Evolutionary conservation across 2,888 invertebrate species (phyloP).

Genomic region (Oligia latruncula): DNA sequence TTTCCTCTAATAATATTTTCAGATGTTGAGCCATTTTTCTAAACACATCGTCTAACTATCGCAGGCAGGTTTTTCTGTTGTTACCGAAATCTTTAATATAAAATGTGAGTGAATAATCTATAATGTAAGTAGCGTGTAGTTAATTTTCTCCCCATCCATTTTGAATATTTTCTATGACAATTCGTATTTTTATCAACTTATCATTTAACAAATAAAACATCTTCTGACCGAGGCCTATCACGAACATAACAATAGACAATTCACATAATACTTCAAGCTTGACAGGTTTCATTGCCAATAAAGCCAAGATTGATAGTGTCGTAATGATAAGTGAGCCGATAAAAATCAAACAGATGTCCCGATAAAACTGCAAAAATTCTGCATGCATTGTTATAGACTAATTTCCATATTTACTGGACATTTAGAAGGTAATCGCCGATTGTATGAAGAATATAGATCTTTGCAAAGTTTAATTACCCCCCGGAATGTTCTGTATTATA

Average conservation of each 20-base stretch:
- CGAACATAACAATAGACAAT: slow-evolving; percentile 17
- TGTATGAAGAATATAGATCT: slow-evolving; percentile 49
- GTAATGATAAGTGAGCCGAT: slow-evolving; percentile 38
- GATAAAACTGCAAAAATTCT: slow-evolving; percentile 42
- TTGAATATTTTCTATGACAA: background rate
- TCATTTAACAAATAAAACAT: background rate
- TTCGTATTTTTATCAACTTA: background rate
- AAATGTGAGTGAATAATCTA: background rate
- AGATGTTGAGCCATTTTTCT: background rate
- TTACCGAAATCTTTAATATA: background rate
- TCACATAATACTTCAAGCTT: slow-evolving; percentile 26
- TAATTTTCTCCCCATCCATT: background rate
- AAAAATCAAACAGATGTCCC: slow-evolving; percentile 31
- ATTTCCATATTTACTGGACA: slow-evolving; percentile 56
- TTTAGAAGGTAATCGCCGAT: slow-evolving; percentile 44
- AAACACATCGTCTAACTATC: background rate
- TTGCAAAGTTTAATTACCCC: slow-evolving; percentile 45
- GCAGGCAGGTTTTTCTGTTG: background rate
- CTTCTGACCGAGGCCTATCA: background rate
- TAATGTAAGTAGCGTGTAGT: background rate
- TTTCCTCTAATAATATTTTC: background rate
- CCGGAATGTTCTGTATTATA: slow-evolving; percentile 41
- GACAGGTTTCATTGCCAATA: slow-evolving; percentile 38
- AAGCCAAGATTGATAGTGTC: slow-evolving; percentile 42
- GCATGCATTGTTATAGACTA: slow-evolving; percentile 31